Base-by-base conservation (phyloP, 2,888 invertebrate species). In the Harpalus rubripes region DNA sequence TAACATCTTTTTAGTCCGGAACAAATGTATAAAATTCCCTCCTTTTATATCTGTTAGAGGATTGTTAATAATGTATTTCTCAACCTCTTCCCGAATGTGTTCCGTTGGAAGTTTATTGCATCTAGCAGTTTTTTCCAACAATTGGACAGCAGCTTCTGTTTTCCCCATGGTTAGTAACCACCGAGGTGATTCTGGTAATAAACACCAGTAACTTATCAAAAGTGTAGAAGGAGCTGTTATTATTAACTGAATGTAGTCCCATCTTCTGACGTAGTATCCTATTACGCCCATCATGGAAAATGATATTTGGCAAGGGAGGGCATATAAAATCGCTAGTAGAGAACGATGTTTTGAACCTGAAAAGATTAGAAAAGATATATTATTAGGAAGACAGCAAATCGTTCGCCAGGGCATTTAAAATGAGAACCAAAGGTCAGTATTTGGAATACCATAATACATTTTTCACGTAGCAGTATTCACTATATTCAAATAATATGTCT, bases 221-320 rank as follows among this genome's bases (percentile, higher is more conserved):
- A 94, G 94, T 72, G 95, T 88, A 10, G 44, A 12, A 52, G 44
- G 44, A 52, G 10, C 12, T 0, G 95, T 95, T 86, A 95, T 93
- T 0, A 94, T 93, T 76, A 96, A 91, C 89, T 96, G 95, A 84
- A 95, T 94, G 86, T 92, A 92, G 76, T 93, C 92, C 96, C 96
- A 96, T 79, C 94, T 92, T 0, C 95, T 92, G 22, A 95, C 16
- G n/a, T 22, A 26, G 32, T 65, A 65, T 32, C 65, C 65, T 65
- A 65, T 0, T 65, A 93, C 89, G 52, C 94, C 92, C 85, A 96
- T 89, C 0, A 94, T 92, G 86, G 94, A 92, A 88, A 95, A 95
- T 0, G 95, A 95, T 32, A 95, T 88, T 87, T 95, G 94, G 88
- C 95, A 96, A 0, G 95, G 95, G 86, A 95, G 91, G 87, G 95